A percentile compares a stretch with the other conserved stretches of the same genome.
phyloP scores from a whole-genome alignment of 2,797 vertebrate genomes.

The Gallinago nigripennis region DNA sequence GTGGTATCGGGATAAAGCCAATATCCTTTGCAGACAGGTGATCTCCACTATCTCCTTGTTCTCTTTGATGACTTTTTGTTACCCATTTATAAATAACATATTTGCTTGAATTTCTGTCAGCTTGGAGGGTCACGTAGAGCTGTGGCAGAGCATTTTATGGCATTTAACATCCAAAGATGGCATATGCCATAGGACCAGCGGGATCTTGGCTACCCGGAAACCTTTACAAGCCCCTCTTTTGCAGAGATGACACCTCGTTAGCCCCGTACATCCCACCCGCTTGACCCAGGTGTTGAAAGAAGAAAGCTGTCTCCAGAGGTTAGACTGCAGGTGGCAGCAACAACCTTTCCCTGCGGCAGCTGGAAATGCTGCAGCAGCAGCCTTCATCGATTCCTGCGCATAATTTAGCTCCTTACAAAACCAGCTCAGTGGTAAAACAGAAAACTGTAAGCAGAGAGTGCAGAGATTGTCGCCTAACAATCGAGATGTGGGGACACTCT shows the following conservation, averaged over 20 bases:
- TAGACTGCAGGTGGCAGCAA: conserved; percentile 69
- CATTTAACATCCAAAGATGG: neutral
- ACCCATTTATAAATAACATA: accelerated
- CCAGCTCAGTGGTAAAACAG: neutral
- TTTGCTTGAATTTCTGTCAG: neutral
- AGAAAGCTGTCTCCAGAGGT: neutral
- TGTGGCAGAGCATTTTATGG: neutral
- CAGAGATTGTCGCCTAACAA: neutral
- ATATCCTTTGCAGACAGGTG: neutral
- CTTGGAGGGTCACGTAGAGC: accelerated
- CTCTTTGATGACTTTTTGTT: neutral
- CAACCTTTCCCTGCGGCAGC: neutral
- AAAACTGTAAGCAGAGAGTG: neutral
- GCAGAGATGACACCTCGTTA: neutral
- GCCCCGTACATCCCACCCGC: neutral
- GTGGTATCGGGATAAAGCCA: neutral
- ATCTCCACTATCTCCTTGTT: neutral
- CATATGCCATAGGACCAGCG: neutral
- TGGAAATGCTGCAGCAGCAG: neutral
- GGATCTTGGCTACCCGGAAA: neutral
- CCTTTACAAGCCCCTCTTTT: neutral
- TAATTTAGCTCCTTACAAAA: neutral
- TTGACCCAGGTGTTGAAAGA: neutral
- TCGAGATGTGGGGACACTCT: neutral
- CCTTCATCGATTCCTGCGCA: neutral